Conservation (phyloP, 92 coral and sea anemone genomes). For the Porites lobata region DNA sequence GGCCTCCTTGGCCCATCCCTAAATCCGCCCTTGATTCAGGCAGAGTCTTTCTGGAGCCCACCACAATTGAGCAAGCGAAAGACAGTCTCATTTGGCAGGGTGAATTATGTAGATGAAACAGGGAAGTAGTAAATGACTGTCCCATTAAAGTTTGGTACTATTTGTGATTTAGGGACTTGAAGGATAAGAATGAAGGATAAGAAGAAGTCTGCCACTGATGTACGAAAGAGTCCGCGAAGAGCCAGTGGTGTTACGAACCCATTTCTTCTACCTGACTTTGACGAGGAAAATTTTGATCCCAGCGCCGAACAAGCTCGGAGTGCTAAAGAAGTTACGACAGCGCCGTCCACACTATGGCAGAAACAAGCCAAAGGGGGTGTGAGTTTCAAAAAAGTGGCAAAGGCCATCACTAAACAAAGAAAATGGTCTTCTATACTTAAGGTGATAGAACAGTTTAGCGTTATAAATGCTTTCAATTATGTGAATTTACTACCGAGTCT, state of each 20-base stretch:
- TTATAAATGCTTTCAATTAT: too few relatives aligned
- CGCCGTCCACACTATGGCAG: slow-evolving; percentile 10
- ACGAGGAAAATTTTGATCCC: slow-evolving; percentile 49
- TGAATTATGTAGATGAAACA: too few relatives aligned
- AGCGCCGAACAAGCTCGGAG: slow-evolving; percentile 32
- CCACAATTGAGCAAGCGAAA: too few relatives aligned
- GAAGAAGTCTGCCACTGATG: not conserved
- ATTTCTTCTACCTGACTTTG: slow-evolving; percentile 74
- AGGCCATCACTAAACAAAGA: slow-evolving; percentile 77
- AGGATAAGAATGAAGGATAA: not conserved
- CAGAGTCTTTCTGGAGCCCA: too few relatives aligned
- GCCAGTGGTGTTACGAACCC: slow-evolving; percentile 42
- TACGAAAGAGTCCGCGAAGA: slow-evolving; percentile 12
- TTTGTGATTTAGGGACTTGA: not conserved
- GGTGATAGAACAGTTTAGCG: slow-evolving; percentile 19
- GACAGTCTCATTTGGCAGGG: too few relatives aligned
- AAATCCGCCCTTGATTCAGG: too few relatives aligned
- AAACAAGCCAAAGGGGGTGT: slow-evolving; percentile 30
- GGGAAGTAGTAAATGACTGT: too few relatives aligned
- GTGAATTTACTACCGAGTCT: too few relatives aligned
- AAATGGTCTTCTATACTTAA: slow-evolving; percentile 75
- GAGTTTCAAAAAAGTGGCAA: slow-evolving; percentile 77
- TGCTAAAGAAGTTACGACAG: slow-evolving; percentile 34
- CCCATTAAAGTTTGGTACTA: too few relatives aligned
- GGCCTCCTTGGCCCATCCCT: too few relatives aligned